Conservation (phyloP, 2,888 invertebrate genomes). For the Xestia xanthographa region DNA sequence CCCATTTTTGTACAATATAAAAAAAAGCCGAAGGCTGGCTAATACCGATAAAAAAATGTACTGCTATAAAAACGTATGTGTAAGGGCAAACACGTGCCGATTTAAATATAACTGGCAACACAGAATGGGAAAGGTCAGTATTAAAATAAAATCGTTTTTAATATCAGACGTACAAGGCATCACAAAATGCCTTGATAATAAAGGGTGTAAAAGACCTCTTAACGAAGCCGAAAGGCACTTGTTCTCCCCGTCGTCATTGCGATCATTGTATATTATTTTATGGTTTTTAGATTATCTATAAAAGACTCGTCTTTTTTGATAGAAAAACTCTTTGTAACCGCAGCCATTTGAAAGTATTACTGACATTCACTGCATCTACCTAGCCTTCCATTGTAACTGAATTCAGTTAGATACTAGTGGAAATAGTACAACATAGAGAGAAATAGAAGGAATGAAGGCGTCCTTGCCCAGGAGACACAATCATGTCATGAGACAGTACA, state of each 20-base stretch:
- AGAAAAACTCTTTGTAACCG: neutral
- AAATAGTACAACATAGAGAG: neutral
- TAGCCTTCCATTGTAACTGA: neutral
- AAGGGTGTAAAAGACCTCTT: too few relatives aligned
- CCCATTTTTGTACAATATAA: conserved; percentile 10
- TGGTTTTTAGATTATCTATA: neutral
- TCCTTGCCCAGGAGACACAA: too few relatives aligned
- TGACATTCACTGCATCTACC: neutral
- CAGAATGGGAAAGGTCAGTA: neutral
- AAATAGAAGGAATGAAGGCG: neutral
- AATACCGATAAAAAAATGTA: conserved; percentile 18
- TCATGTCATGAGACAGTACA: neutral
- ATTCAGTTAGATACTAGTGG: neutral
- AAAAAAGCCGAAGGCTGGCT: neutral
- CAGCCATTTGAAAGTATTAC: neutral
- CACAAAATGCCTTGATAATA: neutral
- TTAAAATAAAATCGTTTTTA: conserved; percentile 17
- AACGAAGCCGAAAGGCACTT: too few relatives aligned
- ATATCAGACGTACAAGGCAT: neutral
- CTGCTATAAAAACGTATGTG: neutral
- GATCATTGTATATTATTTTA: too few relatives aligned
- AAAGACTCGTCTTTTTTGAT: neutral
- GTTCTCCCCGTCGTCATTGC: too few relatives aligned
- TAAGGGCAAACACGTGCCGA: conserved; percentile 5
- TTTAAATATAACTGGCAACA: conserved; percentile 9